These are phyloP conservation scores for Himalopsyche japonica DNA, from an alignment of 2,888 invertebrate species.

Conservation along the genomic window DNA sequence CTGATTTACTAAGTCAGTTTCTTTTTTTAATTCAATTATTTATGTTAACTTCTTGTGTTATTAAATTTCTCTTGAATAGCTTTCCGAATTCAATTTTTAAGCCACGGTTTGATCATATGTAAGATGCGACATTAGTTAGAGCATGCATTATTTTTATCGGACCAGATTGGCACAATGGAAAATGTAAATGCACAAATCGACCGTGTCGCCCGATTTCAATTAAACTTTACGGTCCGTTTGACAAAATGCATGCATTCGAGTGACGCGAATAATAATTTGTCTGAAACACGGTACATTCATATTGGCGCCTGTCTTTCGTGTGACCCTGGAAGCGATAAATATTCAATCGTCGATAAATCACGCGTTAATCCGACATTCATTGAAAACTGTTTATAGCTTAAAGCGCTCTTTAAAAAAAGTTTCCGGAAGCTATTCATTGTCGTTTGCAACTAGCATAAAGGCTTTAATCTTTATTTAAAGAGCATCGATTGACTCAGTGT, in stretches of 20 bases:
- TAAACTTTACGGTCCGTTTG: constrained; percentile 10
- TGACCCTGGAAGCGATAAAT: not conserved
- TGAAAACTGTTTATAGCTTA: no score
- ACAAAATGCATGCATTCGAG: not conserved
- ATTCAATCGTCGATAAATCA: not conserved
- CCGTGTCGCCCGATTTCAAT: constrained; percentile 14
- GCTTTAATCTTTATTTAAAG: no score
- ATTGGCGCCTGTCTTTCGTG: not conserved
- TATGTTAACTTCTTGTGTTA: no score
- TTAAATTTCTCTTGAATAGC: not conserved
- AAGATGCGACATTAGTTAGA: not conserved
- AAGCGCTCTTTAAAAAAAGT: no score
- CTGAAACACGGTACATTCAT: not conserved
- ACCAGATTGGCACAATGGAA: not conserved
- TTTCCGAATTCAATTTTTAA: not conserved
- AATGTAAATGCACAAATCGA: constrained; percentile 4
- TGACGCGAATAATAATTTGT: not conserved
- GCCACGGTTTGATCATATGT: not conserved
- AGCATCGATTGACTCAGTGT: no score
- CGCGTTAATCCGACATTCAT: not conserved
- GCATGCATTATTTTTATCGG: not conserved
- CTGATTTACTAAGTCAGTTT: no score
- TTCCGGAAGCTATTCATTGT: no score
- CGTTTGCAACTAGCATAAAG: no score
- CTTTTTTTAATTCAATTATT: no score